These are phyloP conservation scores for Slavum lentiscoides DNA, from an alignment of 2,888 invertebrate genomes.

Conservation along the genomic window DNA sequence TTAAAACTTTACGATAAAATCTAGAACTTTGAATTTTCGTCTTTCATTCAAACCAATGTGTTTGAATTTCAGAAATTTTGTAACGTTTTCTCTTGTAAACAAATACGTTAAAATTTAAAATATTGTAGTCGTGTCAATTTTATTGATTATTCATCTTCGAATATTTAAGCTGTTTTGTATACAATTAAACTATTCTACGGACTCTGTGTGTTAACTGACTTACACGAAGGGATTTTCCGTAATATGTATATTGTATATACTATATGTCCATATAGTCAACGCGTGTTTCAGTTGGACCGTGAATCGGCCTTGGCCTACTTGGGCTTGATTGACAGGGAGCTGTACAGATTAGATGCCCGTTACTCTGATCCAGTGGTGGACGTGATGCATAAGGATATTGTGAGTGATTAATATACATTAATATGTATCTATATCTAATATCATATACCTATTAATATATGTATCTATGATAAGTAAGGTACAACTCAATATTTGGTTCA, in stretches of 20 bases:
- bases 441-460: no score
- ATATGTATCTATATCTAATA: no score
- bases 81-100: no score
- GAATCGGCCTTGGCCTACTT: slow-evolving; percentile 54
- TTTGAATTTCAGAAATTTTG: no score
- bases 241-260: background rate
- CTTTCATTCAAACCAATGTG: no score
- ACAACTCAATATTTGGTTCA: background rate
- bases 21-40: no score
- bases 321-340: slow-evolving; percentile 33
- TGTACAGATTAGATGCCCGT: slow-evolving; percentile 32
- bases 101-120: no score
- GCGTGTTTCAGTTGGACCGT: slow-evolving; percentile 47
- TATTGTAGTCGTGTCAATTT: no score
- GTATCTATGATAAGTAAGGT: background rate
- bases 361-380: slow-evolving; percentile 19
- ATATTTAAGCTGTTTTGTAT: no score
- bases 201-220: background rate
- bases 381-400: slow-evolving; percentile 18
- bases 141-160: no score
- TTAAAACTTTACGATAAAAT: no score
- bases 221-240: background rate
- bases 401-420: slow-evolving; percentile 14
- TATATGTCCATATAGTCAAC: background rate
- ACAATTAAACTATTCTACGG: no score